Conservation (phyloP, 2,888 invertebrate genomes). For the Anorthoa munda region DNA sequence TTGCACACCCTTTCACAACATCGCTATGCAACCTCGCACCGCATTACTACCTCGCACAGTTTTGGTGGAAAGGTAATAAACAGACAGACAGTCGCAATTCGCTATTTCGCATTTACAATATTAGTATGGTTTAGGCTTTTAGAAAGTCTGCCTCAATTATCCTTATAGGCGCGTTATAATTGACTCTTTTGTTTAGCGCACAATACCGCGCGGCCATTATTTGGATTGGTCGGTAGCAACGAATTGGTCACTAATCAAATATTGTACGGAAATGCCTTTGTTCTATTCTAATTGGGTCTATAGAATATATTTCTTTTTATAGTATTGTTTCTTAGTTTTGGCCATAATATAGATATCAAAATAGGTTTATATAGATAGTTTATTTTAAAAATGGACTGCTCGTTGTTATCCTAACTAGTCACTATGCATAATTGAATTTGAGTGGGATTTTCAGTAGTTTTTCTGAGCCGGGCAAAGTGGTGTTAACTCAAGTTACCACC, state of each 20-base stretch:
- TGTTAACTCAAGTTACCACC: no score
- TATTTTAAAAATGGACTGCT: no score
- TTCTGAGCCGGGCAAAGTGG: no score
- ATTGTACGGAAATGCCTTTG: conserved; percentile 40
- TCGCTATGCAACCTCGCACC: no score
- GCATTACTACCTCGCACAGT: no score
- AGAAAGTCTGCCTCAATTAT: conserved; percentile 52
- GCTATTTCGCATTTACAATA: no score
- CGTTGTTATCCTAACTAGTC: no score
- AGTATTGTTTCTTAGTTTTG: not conserved
- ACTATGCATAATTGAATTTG: no score
- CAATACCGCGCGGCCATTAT: conserved; percentile 40
- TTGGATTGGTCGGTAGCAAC: conserved; percentile 27
- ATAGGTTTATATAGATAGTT: no score
- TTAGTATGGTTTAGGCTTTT: conserved; percentile 24
- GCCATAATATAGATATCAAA: not conserved
- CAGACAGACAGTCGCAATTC: not conserved
- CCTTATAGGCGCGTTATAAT: conserved; percentile 66
- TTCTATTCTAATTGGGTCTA: conserved; percentile 34
- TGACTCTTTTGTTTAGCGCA: conserved; percentile 59
- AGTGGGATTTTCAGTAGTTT: no score
- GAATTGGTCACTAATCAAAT: conserved; percentile 48
- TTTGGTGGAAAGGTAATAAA: not conserved
- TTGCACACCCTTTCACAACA: no score
- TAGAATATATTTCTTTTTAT: not conserved